phyloP scores from a whole-genome alignment of 1,140 invertebrate genomes.

The Drosophila rufa region DNA sequence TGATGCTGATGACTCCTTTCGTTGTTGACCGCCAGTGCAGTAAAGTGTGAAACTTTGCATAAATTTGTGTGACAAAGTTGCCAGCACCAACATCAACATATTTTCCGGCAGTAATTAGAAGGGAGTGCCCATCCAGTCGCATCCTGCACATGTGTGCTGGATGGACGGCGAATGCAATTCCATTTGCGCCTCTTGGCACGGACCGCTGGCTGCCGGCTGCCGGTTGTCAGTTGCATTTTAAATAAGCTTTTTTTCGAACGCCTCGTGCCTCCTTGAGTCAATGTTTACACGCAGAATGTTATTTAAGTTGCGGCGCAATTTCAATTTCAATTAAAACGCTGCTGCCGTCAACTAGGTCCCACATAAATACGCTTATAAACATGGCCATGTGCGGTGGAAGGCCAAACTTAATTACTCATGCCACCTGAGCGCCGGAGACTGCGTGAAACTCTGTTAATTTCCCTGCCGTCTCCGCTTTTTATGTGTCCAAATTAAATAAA shows the following conservation, averaged over 20 bases:
- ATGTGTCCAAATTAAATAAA: slow-evolving; percentile 69
- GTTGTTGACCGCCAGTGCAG: slow-evolving; percentile 60
- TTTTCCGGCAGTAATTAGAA: slow-evolving; percentile 77
- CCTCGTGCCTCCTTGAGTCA: slow-evolving; percentile 44
- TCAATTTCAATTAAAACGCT: slow-evolving; percentile 81
- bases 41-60: slow-evolving; percentile 81
- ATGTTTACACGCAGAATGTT: slow-evolving; percentile 76
- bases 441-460: slow-evolving; percentile 41
- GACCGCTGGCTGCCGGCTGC: slow-evolving; percentile 13
- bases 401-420: slow-evolving; percentile 76
- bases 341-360: slow-evolving; percentile 46
- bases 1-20: slow-evolving; percentile 53
- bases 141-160: slow-evolving; percentile 30
- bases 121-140: slow-evolving; percentile 5
- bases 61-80: slow-evolving; percentile 75
- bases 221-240: slow-evolving; percentile 33
- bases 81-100: slow-evolving; percentile 74
- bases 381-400: slow-evolving; percentile 6
- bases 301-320: slow-evolving; percentile 79
- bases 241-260: slow-evolving; percentile 50
- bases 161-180: slow-evolving; percentile 53
- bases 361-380: slow-evolving; percentile 20
- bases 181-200: slow-evolving; percentile 42
- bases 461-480: slow-evolving; percentile 13
- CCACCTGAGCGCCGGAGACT: slow-evolving; percentile 66